A percentile compares a stretch with the other conserved stretches of the same genome.
Evolutionary conservation across 1,140 invertebrate species (phyloP).

Genomic region (Colletes gigas): DNA sequence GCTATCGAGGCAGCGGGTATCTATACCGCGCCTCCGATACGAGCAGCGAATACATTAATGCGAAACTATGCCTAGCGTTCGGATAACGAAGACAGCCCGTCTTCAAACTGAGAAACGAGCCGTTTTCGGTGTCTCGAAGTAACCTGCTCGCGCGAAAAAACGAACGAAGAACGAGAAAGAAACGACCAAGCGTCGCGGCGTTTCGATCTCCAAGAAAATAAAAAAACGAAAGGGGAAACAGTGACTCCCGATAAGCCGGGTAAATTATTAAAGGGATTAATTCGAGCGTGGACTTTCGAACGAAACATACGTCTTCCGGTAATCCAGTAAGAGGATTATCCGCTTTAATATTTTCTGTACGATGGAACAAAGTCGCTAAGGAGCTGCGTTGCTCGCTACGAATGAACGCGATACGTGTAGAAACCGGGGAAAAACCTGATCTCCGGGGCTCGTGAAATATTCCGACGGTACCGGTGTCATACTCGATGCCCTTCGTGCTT

Average conservation of each 20-base stretch:
- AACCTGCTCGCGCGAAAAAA: too few species aligned
- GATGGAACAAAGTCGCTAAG: slow-evolving; percentile 21
- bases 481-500: background rate
- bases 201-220: background rate
- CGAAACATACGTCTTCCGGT: slow-evolving; percentile 6
- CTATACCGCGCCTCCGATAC: slow-evolving; percentile 23
- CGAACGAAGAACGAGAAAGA: background rate
- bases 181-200: too few species aligned
- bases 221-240: background rate
- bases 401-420: background rate
- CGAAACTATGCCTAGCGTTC: slow-evolving; percentile 25
- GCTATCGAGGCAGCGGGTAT: slow-evolving; percentile 20
- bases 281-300: background rate
- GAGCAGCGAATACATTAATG: slow-evolving; percentile 36
- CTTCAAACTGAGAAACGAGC: background rate
- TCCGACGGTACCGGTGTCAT: background rate
- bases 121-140: background rate
- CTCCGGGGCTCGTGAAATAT: slow-evolving; percentile 26
- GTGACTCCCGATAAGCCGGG: background rate
- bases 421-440: background rate
- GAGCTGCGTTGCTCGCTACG: background rate
- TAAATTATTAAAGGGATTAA: slow-evolving; percentile 14
- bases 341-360: slow-evolving; percentile 30
- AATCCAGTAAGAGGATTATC: slow-evolving; percentile 53
- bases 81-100: slow-evolving; percentile 9